Evolutionary conservation across 35 echinoderm and acorn worm genomes (phyloP).

Genomic region (Lytechinus pictus): DNA sequence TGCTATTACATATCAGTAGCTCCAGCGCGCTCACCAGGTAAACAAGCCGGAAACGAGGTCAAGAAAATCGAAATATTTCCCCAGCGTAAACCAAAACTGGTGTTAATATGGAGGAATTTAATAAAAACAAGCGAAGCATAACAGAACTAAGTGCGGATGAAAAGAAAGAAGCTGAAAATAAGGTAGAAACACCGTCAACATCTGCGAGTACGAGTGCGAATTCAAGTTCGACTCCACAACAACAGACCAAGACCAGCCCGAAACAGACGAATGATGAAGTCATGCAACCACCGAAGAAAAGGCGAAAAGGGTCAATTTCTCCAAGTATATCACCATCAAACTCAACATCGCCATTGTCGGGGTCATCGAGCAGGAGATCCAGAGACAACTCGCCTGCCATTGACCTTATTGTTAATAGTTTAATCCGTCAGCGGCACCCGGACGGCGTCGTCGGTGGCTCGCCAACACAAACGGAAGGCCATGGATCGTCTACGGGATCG

Average conservation of each 20-base stretch:
- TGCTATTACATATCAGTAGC: background rate
- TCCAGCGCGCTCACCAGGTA: background rate
- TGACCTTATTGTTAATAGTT: conserved; percentile 8
- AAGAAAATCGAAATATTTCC: background rate
- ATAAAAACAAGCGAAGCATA: background rate
- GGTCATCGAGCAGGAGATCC: background rate
- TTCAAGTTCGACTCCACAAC: background rate
- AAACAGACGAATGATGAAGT: background rate
- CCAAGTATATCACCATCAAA: background rate
- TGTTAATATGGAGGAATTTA: background rate
- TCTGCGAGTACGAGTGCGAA: background rate
- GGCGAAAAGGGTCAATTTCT: background rate
- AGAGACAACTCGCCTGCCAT: background rate
- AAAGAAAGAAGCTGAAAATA: background rate
- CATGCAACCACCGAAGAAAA: conserved; percentile 25
- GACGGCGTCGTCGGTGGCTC: background rate
- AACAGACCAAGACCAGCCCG: conserved; percentile 14
- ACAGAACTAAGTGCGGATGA: background rate
- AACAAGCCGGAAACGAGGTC: no score
- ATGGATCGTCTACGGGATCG: background rate
- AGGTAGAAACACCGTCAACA: background rate
- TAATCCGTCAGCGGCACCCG: background rate
- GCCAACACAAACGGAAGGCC: background rate
- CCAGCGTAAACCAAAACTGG: background rate
- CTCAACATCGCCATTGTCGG: background rate